These are phyloP conservation scores for Montipora efflorescens DNA, from an alignment of 64 coral and sea anemone species.

Conservation along the genomic window DNA sequence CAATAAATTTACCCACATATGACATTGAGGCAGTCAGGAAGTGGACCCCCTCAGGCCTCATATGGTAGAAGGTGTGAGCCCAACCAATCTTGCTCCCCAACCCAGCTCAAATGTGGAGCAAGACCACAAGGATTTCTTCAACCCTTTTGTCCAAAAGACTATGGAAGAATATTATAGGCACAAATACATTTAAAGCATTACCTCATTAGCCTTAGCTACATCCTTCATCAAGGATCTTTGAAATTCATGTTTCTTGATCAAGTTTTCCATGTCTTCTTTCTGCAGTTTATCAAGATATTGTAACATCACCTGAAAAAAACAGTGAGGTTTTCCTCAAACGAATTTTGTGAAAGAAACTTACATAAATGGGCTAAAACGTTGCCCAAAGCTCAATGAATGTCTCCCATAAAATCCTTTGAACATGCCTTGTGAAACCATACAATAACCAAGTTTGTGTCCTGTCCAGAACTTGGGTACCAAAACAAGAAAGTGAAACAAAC, in stretches of 20 bases:
- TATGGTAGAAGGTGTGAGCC: too few species aligned
- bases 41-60: too few species aligned
- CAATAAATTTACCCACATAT: too few species aligned
- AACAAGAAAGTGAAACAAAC: neutral
- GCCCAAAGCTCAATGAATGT: too few species aligned
- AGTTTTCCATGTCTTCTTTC: conserved; percentile 84
- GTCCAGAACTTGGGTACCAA: too few species aligned
- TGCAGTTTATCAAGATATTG: conserved; percentile 94
- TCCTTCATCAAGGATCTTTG: conserved; percentile 85
- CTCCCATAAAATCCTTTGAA: too few species aligned
- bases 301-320: conserved; percentile 77
- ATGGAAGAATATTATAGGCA: neutral
- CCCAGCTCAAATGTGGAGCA: too few species aligned
- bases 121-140: too few species aligned
- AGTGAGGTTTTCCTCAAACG: neutral
- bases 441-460: too few species aligned
- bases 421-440: too few species aligned
- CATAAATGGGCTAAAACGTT: neutral
- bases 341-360: neutral
- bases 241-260: conserved; percentile 84
- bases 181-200: neutral
- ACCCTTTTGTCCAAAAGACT: neutral
- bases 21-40: too few species aligned
- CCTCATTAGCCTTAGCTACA: conserved; percentile 94
- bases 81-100: too few species aligned